Conservation (phyloP, 2,797 vertebrate genomes). For the Phrynocephalus vlangalii region DNA sequence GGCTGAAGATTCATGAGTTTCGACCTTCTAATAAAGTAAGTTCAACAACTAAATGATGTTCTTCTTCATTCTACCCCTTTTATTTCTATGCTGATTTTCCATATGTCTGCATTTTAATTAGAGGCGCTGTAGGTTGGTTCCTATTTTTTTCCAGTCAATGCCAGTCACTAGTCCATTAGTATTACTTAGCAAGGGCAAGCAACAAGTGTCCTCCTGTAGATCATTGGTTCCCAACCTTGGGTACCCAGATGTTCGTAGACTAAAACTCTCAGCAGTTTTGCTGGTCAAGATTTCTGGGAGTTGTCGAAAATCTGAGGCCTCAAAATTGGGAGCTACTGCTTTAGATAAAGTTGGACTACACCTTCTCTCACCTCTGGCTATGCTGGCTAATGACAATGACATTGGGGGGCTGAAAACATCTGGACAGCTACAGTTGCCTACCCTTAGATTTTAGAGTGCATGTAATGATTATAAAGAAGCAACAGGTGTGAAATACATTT, state of each 20-base stretch:
- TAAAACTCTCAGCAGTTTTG: no score
- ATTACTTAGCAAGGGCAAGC: not conserved
- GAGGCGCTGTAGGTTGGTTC: not conserved
- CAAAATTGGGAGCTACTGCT: no score
- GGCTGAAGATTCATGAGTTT: slow-evolving; percentile 90
- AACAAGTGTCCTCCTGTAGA: no score
- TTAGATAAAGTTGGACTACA: no score
- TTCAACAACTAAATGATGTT: slow-evolving; percentile 15
- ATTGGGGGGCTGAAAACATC: no score
- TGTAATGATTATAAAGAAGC: not conserved
- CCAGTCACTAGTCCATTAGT: not conserved
- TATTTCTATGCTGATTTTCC: no score
- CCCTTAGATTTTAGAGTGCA: not conserved
- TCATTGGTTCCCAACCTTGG: no score
- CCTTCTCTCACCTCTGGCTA: no score
- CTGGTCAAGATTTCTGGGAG: no score
- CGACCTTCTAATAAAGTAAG: slow-evolving; percentile 92
- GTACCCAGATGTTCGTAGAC: no score
- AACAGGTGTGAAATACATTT: not conserved
- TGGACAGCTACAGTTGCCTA: not conserved
- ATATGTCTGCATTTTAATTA: not conserved
- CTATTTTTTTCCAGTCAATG: not conserved
- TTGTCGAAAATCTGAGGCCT: no score
- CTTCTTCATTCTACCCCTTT: not conserved
- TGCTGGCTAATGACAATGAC: no score